phyloP scores from a whole-genome alignment of 1,140 invertebrate species.

The Anastrepha obliqua region DNA sequence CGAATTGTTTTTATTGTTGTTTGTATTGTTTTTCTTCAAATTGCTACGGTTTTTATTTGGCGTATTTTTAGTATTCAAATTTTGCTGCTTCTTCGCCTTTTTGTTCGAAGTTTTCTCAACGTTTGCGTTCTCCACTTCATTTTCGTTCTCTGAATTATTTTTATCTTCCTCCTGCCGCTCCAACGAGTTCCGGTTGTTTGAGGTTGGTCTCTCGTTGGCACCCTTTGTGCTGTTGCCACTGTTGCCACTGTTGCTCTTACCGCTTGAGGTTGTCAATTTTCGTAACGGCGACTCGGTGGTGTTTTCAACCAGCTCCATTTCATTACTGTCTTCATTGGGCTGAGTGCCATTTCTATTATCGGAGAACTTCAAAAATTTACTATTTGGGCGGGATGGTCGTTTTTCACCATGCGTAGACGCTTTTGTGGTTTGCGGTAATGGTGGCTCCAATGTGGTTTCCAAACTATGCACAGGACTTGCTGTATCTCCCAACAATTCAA shows the following conservation, averaged over 20 bases:
- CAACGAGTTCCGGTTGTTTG: not conserved
- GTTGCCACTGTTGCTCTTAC: not conserved
- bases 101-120: not conserved
- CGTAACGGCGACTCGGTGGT: constrained; percentile 14
- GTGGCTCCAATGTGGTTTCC: constrained; percentile 43
- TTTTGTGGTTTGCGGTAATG: constrained; percentile 23
- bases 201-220: not conserved
- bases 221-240: not conserved
- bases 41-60: not conserved
- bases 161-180: not conserved
- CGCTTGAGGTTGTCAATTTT: not conserved
- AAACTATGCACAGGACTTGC: not conserved
- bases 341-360: not conserved
- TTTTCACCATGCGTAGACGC: not conserved
- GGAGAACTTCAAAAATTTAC: constrained; percentile 15
- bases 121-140: not conserved
- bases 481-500: not conserved
- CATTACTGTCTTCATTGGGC: not conserved
- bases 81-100: not conserved
- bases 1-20: not conserved
- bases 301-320: constrained; percentile 2
- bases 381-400: constrained; percentile 1
- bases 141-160: not conserved
- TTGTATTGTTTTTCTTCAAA: not conserved
- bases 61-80: not conserved